phyloP scores from a whole-genome alignment of 2,888 invertebrate species.

The Hymenopus coronatus region DNA sequence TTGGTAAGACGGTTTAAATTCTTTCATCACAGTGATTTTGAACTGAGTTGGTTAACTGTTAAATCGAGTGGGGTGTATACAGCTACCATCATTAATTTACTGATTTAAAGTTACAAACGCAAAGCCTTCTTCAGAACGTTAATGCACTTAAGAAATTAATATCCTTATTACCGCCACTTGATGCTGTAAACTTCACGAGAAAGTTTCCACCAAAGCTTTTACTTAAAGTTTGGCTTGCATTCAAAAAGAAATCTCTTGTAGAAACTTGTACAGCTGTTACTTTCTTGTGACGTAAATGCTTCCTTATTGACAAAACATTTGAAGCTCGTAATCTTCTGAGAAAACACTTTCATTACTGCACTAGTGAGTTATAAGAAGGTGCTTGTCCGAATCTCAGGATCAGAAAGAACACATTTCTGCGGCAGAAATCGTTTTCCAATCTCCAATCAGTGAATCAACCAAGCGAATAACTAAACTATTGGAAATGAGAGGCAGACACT shows the following conservation, averaged over 20 bases:
- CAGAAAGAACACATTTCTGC: not conserved
- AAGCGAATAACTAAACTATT: not conserved
- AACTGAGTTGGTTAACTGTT: no score
- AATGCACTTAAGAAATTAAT: no score
- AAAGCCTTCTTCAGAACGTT: no score
- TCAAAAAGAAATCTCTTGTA: not conserved
- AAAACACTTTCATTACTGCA: not conserved
- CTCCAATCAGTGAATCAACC: not conserved
- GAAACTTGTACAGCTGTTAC: not conserved
- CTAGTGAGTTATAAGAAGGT: not conserved
- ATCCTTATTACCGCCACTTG: no score
- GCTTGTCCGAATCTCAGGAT: not conserved
- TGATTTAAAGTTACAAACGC: no score
- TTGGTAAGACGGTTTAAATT: no score
- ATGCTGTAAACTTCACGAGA: no score
- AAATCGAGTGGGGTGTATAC: no score
- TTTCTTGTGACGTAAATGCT: not conserved
- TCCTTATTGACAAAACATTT: not conserved
- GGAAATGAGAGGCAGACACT: not conserved
- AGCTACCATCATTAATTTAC: no score
- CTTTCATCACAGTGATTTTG: no score
- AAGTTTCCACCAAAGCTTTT: no score
- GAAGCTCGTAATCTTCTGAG: not conserved
- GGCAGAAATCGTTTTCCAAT: not conserved
- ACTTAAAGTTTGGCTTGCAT: not conserved